These are phyloP conservation scores for Fregata magnificens DNA, from an alignment of 2,113 vertebrate species.

Conservation along the genomic window DNA sequence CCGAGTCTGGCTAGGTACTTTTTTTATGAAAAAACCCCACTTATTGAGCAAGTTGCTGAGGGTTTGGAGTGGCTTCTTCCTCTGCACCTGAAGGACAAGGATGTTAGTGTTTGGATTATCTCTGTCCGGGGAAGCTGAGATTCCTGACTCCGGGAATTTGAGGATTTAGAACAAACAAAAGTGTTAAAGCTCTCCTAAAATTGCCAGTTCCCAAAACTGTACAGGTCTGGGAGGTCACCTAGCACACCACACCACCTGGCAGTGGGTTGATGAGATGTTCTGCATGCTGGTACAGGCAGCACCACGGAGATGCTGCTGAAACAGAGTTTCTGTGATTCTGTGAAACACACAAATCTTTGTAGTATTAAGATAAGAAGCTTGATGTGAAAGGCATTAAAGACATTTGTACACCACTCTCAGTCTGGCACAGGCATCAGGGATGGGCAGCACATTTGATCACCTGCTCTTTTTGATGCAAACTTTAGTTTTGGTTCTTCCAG, in stretches of 20 bases:
- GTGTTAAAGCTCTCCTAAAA: background rate
- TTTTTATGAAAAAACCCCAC: background rate
- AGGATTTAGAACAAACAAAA: background rate
- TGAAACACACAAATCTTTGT: background rate
- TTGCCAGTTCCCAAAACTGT: background rate
- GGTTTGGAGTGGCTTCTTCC: background rate
- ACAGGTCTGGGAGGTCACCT: background rate
- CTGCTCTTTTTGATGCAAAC: background rate
- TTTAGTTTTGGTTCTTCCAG: background rate
- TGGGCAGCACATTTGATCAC: background rate
- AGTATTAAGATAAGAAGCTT: background rate
- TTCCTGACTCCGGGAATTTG: background rate
- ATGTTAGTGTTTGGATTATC: background rate
- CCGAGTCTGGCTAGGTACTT: background rate
- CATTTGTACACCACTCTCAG: rapidly evolving
- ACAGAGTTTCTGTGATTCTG: no score
- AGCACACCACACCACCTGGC: background rate
- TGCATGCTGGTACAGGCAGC: background rate
- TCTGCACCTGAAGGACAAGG: background rate
- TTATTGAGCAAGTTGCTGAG: background rate
- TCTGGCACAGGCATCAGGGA: background rate
- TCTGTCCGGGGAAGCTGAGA: background rate
- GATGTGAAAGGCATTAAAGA: background rate
- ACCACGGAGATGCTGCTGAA: background rate
- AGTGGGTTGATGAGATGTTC: background rate